These are phyloP conservation scores for Drosophila obscura DNA, from an alignment of 1,140 invertebrate genomes.

Conservation along the genomic window DNA sequence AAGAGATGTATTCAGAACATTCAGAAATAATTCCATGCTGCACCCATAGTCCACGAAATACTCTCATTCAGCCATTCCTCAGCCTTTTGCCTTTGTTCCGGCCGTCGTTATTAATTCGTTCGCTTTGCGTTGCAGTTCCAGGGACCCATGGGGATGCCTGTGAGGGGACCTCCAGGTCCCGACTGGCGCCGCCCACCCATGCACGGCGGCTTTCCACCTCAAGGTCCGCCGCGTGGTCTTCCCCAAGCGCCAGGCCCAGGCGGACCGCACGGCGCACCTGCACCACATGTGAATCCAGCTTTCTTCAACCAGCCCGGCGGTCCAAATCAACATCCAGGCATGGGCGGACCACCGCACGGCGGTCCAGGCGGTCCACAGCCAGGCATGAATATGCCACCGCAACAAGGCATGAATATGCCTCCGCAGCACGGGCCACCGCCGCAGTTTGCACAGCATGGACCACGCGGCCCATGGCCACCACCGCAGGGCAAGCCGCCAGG, in stretches of 20 bases:
- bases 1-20: conserved; percentile 80
- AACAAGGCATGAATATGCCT: conserved; percentile 85
- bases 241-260: conserved; percentile 85
- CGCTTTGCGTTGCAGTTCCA: conserved; percentile 84
- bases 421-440: conserved; percentile 87
- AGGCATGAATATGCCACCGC: conserved; percentile 85
- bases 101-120: conserved; percentile 18
- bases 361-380: conserved; percentile 87
- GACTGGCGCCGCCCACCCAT: conserved; percentile 91
- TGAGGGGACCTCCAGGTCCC: conserved; percentile 86
- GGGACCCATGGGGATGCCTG: conserved; percentile 88
- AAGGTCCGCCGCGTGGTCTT: conserved; percentile 86
- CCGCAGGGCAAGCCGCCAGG: conserved; percentile 85
- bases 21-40: conserved; percentile 48
- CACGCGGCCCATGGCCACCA: conserved; percentile 80
- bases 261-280: conserved; percentile 88
- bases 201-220: conserved; percentile 85
- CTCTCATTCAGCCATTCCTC: conserved; percentile 4
- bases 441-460: conserved; percentile 85
- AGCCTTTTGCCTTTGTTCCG: neutral
- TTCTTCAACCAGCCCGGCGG: conserved; percentile 92
- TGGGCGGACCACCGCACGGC: conserved; percentile 86
- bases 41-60: conserved; percentile 17
- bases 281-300: conserved; percentile 97
- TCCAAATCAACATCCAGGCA: conserved; percentile 87